These are phyloP conservation scores for Ceriagrion tenellum DNA, from an alignment of 2,888 invertebrate genomes.

Conservation along the genomic window DNA sequence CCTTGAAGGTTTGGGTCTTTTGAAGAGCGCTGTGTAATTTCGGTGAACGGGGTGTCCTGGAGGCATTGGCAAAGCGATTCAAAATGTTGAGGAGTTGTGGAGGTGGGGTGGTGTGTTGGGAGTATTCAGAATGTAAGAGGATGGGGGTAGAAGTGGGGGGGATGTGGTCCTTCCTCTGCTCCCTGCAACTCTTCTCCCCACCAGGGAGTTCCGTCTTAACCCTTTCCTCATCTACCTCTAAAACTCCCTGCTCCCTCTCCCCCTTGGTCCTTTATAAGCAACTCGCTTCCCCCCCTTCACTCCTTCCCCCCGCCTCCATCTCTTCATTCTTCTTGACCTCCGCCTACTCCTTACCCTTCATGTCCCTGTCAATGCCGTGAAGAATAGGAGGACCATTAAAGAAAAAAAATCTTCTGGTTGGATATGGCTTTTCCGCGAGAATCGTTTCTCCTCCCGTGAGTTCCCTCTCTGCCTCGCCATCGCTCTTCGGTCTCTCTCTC, in stretches of 20 bases:
- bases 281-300: neutral
- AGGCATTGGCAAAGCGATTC: constrained; percentile 66
- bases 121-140: neutral
- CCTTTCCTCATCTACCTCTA: neutral
- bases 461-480: neutral
- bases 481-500: neutral
- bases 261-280: neutral
- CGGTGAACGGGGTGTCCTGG: constrained; percentile 58
- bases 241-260: neutral
- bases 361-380: constrained; percentile 64
- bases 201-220: neutral
- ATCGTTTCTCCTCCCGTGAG: constrained; percentile 12
- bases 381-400: constrained; percentile 61
- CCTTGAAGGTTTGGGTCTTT: constrained; percentile 53
- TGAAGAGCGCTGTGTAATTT: constrained; percentile 67
- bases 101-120: neutral
- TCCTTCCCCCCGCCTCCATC: neutral
- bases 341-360: constrained; percentile 39
- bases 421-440: constrained; percentile 56
- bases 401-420: constrained; percentile 51
- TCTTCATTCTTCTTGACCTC: constrained; percentile 50
- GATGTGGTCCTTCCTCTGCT: neutral
- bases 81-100: constrained; percentile 11
- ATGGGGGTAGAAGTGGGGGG: neutral
- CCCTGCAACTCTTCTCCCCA: neutral